Conservation (phyloP, 2,113 vertebrate genomes). For the Nerophis lumbriciformis region DNA sequence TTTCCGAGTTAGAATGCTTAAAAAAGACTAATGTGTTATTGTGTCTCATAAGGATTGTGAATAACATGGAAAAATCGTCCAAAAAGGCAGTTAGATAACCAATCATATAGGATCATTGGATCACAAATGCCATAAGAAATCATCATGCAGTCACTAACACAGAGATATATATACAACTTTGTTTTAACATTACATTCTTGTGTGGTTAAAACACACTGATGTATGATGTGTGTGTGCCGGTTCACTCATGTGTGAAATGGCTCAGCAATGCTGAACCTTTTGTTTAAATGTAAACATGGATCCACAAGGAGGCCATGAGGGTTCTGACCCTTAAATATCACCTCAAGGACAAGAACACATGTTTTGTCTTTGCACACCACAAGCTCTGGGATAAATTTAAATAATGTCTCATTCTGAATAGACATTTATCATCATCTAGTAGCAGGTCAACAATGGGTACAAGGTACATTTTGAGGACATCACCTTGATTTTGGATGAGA, state of each 20-base stretch:
- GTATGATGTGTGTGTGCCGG: constrained; percentile 25
- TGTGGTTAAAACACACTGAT: constrained; percentile 4
- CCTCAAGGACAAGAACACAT: constrained; percentile 25
- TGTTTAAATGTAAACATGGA: constrained; percentile 51
- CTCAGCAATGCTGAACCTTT: constrained; percentile 33
- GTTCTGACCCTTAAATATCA: constrained; percentile 39
- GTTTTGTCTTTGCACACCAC: neutral
- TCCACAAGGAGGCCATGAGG: constrained; percentile 21
- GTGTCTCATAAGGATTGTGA: no score
- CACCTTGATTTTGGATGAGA: neutral
- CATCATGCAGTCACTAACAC: neutral
- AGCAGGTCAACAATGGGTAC: neutral
- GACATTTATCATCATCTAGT: neutral
- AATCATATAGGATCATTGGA: neutral
- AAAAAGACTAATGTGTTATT: no score
- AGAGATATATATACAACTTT: neutral
- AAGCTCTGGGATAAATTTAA: neutral
- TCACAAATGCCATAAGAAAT: neutral
- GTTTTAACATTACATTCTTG: constrained; percentile 15
- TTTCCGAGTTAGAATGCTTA: no score
- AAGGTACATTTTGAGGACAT: neutral
- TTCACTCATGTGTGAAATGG: constrained; percentile 31
- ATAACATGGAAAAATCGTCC: no score
- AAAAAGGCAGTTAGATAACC: neutral
- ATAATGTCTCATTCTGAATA: no score